Conservation (phyloP, 2,797 vertebrate genomes). For the Melanogrammus aeglefinus region DNA sequence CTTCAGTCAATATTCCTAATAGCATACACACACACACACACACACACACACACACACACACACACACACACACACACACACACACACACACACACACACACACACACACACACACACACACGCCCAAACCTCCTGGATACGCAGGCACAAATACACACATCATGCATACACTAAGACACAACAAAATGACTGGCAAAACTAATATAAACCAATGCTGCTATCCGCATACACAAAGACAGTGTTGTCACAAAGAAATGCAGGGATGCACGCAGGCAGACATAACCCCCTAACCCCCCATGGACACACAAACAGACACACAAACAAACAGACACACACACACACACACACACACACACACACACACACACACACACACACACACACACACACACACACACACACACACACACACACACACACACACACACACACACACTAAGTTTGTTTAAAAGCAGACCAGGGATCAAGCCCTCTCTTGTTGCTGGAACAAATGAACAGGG, state of each 20-base stretch:
- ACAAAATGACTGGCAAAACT: neutral
- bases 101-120: constrained; percentile 4
- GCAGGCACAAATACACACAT: neutral
- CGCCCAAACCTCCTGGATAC: neutral
- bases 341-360: neutral
- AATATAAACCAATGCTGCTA: neutral
- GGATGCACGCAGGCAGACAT: constrained; percentile 1
- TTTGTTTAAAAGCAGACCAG: constrained; percentile 33
- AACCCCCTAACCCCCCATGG: neutral
- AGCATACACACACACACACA: constrained; percentile 20
- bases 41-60: constrained; percentile 2
- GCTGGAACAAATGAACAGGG: constrained; percentile 48
- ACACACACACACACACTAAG: constrained; percentile 25
- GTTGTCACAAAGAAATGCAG: neutral
- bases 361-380: constrained; percentile 34
- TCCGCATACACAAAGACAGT: neutral
- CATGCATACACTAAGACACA: neutral
- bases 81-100: neutral
- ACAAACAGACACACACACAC: constrained; percentile 32
- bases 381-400: constrained; percentile 16
- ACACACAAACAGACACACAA: constrained; percentile 4
- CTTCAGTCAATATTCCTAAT: constrained; percentile 51
- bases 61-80: neutral
- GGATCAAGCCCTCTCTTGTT: constrained; percentile 45
- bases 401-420: constrained; percentile 30